Evolutionary conservation across 2,888 invertebrate species (phyloP).

Genomic region (Cyaniris semiargus): DNA sequence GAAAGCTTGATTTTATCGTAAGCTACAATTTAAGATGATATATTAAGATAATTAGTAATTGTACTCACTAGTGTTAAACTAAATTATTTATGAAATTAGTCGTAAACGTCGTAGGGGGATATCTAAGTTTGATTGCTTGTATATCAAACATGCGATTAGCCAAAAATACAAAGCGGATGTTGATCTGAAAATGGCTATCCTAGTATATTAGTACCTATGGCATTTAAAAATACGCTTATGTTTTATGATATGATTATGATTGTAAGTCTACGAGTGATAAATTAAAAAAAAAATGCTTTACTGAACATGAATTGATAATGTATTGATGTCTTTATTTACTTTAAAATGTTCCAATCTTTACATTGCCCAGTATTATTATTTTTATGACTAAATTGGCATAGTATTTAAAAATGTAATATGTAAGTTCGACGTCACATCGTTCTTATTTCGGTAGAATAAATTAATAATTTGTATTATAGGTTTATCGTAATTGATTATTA

Average conservation of each 20-base stretch:
- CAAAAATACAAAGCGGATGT: neutral
- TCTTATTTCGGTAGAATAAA: neutral
- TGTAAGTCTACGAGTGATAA: no score
- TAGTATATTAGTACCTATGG: neutral
- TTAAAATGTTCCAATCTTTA: neutral
- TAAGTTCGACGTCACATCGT: neutral
- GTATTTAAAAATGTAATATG: neutral
- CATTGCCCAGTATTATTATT: neutral
- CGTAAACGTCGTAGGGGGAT: neutral
- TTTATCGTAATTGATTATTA: neutral
- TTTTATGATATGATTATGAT: no score
- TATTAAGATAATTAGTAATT: neutral
- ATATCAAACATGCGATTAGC: neutral
- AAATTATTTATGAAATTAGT: no score
- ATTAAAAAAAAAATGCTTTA: no score
- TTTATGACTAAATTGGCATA: neutral
- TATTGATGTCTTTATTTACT: no score
- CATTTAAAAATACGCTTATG: neutral
- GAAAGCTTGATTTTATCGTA: neutral
- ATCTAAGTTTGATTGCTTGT: neutral
- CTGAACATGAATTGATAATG: no score
- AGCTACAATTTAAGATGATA: neutral
- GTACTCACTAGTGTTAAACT: neutral
- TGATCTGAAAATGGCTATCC: neutral
- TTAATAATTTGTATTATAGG: neutral